Percentiles rank a stretch among this genome's conserved stretches.
Evolutionary conservation across 2,888 invertebrate species (phyloP).

Genomic region (Platerodrilus igneus): DNA sequence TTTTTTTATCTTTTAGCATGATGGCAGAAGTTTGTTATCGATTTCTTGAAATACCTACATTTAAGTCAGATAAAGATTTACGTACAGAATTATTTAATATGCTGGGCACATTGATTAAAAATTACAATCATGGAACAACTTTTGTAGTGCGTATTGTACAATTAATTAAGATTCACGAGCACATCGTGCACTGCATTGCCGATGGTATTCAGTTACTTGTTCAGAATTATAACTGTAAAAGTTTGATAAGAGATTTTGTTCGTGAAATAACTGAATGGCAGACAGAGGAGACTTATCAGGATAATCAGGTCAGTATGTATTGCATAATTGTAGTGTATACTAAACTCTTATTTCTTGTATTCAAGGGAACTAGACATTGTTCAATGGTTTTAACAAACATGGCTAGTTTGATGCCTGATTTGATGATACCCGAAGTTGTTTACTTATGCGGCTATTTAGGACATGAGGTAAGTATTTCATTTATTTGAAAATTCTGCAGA

Average conservation of each 20-base stretch:
- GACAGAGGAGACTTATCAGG: slow-evolving; percentile 49
- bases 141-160: slow-evolving; percentile 70
- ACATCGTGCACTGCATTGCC: slow-evolving; percentile 63
- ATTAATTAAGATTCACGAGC: slow-evolving; percentile 71
- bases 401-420: slow-evolving; percentile 40
- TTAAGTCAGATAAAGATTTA: slow-evolving; percentile 58
- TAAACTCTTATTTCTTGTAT: slow-evolving; percentile 8
- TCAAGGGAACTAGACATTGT: slow-evolving; percentile 40
- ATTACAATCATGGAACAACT: slow-evolving; percentile 76
- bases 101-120: slow-evolving; percentile 73
- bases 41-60: slow-evolving; percentile 58
- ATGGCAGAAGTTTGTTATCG: slow-evolving; percentile 73
- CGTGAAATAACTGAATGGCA: slow-evolving; percentile 70
- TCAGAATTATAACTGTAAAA: slow-evolving; percentile 61
- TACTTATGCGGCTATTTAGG: slow-evolving; percentile 40
- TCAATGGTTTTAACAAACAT: slow-evolving; percentile 38
- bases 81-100: slow-evolving; percentile 73
- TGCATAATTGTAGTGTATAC: background rate
- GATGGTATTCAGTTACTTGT: slow-evolving; percentile 67
- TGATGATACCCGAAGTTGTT: slow-evolving; percentile 44
- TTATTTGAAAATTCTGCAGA: too few species aligned
- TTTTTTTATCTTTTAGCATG: slow-evolving; percentile 60
- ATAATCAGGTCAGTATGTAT: slow-evolving; percentile 49
- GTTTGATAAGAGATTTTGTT: slow-evolving; percentile 69
- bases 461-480: slow-evolving; percentile 37